Evolutionary conservation across 2,888 invertebrate species (phyloP).

Genomic region (Apotomis betuletana): DNA sequence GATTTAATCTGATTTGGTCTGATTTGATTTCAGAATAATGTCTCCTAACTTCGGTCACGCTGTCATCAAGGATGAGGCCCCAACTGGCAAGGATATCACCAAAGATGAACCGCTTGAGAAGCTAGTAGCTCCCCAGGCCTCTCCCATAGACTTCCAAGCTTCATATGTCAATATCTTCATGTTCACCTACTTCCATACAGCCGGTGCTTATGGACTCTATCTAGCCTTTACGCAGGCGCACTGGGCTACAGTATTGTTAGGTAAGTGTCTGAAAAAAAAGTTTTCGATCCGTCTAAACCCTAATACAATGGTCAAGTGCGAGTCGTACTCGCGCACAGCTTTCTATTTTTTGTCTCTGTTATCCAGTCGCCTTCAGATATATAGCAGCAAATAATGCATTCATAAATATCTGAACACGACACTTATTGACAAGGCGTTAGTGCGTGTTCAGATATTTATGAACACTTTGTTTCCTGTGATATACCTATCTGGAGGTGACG

Average conservation of each 20-base stretch:
- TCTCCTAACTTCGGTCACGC: not conserved
- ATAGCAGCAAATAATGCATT: no score
- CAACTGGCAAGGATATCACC: not conserved
- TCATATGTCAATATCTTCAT: constrained; percentile 3
- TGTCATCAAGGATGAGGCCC: not conserved
- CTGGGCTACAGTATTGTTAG: constrained; percentile 14
- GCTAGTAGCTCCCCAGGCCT: constrained; percentile 19
- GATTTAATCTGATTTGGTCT: no score
- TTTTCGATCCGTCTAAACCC: no score
- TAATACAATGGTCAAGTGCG: no score
- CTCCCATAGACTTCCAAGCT: not conserved
- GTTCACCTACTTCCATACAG: constrained; percentile 14
- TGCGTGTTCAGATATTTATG: no score
- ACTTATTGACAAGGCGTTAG: no score
- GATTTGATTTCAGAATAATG: not conserved
- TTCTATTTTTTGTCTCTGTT: no score
- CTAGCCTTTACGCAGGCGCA: constrained; percentile 5
- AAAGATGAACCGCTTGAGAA: not conserved
- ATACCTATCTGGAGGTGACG: no score
- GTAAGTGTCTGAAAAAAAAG: not conserved
- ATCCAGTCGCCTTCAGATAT: no score
- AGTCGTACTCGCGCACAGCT: no score
- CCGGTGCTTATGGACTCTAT: constrained; percentile 17
- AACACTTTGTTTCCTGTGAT: no score
- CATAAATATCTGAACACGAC: no score